Evolutionary conservation across 2,113 vertebrate genomes (phyloP).

Genomic region (Cephalopholis sonnerati): DNA sequence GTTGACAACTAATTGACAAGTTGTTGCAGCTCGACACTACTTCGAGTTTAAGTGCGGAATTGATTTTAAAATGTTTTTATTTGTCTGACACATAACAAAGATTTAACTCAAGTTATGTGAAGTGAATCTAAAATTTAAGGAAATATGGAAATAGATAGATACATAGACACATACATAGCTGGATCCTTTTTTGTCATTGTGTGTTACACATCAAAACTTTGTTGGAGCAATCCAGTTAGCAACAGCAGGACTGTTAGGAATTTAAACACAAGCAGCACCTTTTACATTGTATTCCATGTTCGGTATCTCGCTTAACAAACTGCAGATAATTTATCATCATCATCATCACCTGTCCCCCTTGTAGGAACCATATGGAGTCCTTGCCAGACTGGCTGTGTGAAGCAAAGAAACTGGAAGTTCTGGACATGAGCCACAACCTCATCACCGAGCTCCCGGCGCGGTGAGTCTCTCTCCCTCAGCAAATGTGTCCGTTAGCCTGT

Average conservation of each 20-base stretch:
- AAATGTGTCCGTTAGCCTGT: constrained; percentile 48
- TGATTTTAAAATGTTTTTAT: neutral
- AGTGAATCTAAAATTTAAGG: neutral
- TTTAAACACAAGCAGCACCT: neutral
- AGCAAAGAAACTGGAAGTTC: constrained; percentile 93
- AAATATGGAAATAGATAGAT: constrained; percentile 3
- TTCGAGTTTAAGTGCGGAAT: neutral
- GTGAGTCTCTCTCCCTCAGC: constrained; percentile 84
- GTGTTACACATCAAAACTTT: too few species aligned
- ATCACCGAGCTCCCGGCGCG: constrained; percentile 91
- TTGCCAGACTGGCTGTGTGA: constrained; percentile 97
- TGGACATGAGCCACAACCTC: constrained; percentile 95
- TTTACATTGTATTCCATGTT: neutral
- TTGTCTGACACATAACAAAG: neutral
- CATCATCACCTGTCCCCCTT: constrained; percentile 15
- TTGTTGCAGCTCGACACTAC: too few species aligned
- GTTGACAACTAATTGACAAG: too few species aligned
- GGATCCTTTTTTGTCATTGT: too few species aligned
- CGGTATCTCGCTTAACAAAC: constrained; percentile 15
- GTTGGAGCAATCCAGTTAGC: too few species aligned
- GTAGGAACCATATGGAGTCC: constrained; percentile 92
- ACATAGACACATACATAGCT: too few species aligned
- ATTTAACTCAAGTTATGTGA: neutral
- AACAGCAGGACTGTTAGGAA: neutral
- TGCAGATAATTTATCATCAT: constrained; percentile 53